Evolutionary conservation across 2,888 invertebrate genomes (phyloP), one percentile per base, ranked within the genome.

Genomic region (Dasysyrphus tricinctus): DNA sequence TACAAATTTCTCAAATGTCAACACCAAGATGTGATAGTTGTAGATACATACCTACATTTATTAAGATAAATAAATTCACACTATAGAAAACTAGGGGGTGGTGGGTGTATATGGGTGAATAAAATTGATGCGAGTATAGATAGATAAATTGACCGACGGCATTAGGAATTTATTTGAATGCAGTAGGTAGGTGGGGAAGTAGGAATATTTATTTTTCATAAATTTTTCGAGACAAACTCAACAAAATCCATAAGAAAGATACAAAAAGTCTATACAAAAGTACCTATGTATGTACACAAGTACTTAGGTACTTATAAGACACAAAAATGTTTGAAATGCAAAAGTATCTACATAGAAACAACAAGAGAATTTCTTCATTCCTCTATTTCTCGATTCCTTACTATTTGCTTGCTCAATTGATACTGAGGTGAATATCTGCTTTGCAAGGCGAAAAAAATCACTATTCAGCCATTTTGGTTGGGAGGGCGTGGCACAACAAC

Each of bases 1-100:
- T 90, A 92, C 92, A 92, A 92, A 92, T 92, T 92, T 92, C 91
- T 91, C 91, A 91, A 92, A 89, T 92, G 92, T 92, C 91, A 92
- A 92, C 92, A 92, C 91, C 90, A 90, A 86, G 82, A 86, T 86
- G 86, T 86, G 82, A 86, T 86, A 86, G 86, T 82, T 86, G 86
- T 70, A 69, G 69, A 42, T 69, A 74, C 78, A 72, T 42, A 42
- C 5, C 12, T 16, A 24, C 19, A 39, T 75, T 82, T 79, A 61
- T 42, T 72, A 72, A 82, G 86, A 82, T 82, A 72, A 86, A 82
- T 86, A 79, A 74, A 59, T 74, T 47, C 63, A 49, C 47, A 49
- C 42, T 56, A n/a, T n/a, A 34, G 37, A 12, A 19, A n/a, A 54
- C 8, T 14, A 24, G 29, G 7, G 54, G 54, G 54, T 7, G 72